These are phyloP conservation scores for Gopherus flavomarginatus DNA, from an alignment of 2,113 vertebrate genomes.

Conservation along the genomic window DNA sequence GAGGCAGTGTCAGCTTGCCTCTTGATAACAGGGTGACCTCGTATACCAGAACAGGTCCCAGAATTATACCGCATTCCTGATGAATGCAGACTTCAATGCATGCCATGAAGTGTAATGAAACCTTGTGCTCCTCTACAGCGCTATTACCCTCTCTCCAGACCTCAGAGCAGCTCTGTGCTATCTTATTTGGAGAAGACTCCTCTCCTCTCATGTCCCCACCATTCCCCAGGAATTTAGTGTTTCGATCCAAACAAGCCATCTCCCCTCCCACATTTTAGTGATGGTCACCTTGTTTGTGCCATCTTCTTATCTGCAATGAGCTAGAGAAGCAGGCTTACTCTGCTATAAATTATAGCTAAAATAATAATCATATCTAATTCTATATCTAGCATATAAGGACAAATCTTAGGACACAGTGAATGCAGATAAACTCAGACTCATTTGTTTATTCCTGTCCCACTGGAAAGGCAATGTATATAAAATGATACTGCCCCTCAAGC, in stretches of 20 bases:
- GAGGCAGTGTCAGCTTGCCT: background rate
- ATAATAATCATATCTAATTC: background rate
- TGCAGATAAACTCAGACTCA: background rate
- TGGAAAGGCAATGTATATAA: background rate
- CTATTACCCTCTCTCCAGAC: background rate
- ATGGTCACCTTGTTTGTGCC: background rate
- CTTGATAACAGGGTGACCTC: background rate
- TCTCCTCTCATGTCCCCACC: background rate
- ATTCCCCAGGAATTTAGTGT: background rate
- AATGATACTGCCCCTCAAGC: conserved; percentile 6
- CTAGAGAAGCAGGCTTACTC: background rate
- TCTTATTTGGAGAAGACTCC: background rate
- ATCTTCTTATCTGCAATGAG: conserved; percentile 15
- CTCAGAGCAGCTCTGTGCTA: background rate
- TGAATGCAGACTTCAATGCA: background rate
- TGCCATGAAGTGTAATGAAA: background rate
- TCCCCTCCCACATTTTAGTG: background rate
- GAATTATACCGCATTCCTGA: conserved; percentile 16
- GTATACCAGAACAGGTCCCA: background rate
- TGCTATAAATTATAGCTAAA: too few relatives aligned
- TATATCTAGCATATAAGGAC: background rate
- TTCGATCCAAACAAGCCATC: background rate
- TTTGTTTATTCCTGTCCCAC: background rate
- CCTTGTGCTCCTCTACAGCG: background rate
- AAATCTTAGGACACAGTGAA: background rate